Evolutionary conservation across 2,113 vertebrate species (phyloP).

Genomic region (Heterochromis multidens): DNA sequence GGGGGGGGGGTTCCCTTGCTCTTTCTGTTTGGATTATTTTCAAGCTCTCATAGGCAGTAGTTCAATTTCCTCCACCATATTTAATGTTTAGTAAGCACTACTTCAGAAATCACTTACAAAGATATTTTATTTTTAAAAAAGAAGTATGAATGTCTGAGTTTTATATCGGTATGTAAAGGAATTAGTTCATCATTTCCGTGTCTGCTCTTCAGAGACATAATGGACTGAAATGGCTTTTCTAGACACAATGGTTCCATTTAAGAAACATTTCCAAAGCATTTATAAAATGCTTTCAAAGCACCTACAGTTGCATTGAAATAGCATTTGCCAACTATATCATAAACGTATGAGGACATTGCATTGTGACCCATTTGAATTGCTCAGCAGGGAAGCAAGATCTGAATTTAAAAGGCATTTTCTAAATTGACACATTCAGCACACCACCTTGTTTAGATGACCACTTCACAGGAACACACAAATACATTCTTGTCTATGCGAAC

Average conservation of each 20-base stretch:
- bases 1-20: background rate
- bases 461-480: background rate
- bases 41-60: background rate
- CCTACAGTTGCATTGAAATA: slow-evolving; percentile 15
- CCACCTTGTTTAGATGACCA: background rate
- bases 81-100: background rate
- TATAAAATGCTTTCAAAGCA: slow-evolving; percentile 26
- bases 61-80: background rate
- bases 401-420: slow-evolving; percentile 20
- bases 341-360: background rate
- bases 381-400: slow-evolving; percentile 9
- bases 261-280: slow-evolving; percentile 10
- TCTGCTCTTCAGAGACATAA: background rate
- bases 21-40: background rate
- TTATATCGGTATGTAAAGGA: background rate
- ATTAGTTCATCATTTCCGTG: slow-evolving; percentile 12
- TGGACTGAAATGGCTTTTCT: slow-evolving; percentile 5
- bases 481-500: background rate
- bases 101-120: background rate
- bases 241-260: slow-evolving; percentile 15
- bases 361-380: slow-evolving; percentile 37
- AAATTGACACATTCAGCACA: background rate
- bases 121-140: background rate
- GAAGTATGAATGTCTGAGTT: background rate
- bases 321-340: slow-evolving; percentile 7